phyloP scores from a whole-genome alignment of 2,888 invertebrate species.

The Boloria euphrosyne region DNA sequence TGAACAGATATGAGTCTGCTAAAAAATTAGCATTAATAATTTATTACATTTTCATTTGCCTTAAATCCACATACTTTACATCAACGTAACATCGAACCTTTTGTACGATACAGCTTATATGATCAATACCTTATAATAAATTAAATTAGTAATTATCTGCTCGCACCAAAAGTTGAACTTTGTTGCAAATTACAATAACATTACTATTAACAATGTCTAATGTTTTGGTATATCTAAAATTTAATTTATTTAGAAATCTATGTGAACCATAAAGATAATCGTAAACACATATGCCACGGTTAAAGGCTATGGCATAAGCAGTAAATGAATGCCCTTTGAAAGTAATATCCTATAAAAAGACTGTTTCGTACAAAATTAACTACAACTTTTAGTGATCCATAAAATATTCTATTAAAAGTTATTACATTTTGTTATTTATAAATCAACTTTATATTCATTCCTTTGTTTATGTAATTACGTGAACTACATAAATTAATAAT shows the following conservation, averaged over 20 bases:
- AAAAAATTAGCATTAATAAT: too few relatives aligned
- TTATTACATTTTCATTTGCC: too few relatives aligned
- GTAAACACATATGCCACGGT: too few relatives aligned
- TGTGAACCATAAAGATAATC: too few relatives aligned
- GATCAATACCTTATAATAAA: background rate
- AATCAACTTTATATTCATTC: background rate
- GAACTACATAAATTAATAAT: too few relatives aligned
- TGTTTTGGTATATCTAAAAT: too few relatives aligned
- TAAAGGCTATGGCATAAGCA: too few relatives aligned
- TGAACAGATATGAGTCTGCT: too few relatives aligned
- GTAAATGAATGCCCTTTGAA: too few relatives aligned
- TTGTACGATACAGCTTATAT: background rate
- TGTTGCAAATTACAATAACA: background rate
- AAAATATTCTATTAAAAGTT: constrained; percentile 10
- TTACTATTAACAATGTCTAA: too few relatives aligned
- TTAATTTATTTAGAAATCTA: too few relatives aligned
- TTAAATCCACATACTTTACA: background rate
- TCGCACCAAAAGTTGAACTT: background rate
- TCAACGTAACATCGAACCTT: background rate
- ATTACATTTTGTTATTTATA: background rate
- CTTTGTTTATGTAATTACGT: background rate
- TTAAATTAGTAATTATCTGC: too few relatives aligned
- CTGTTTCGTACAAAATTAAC: background rate
- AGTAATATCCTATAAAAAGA: background rate
- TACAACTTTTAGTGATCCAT: constrained; percentile 6